Evolutionary conservation across 2,888 invertebrate species (phyloP), one percentile per base, ranked within the genome.

Genomic region (Minunthozetes semirufus): DNA sequence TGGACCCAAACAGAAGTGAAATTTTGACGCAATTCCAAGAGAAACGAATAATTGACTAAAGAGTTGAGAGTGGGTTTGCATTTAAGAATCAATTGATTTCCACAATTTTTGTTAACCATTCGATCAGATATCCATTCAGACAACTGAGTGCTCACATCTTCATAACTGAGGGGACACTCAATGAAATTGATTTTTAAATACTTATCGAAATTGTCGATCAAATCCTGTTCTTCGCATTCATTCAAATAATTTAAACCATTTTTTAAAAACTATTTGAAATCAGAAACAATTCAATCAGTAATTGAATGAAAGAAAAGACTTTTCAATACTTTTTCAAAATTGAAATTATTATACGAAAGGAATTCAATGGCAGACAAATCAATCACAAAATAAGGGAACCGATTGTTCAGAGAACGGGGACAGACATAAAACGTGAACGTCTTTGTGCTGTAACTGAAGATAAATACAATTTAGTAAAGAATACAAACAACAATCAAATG

Each of bases 301-400:
- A 33, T 1, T 33, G 8, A 17, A 8, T 59, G 11, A 17, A 33
- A 11, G 11, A 15, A 11, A 63, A 33, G 4, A 42, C 38, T 22
- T n/a, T 48, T 27, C 78, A 80, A 80, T 85, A 90, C 91, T 88
- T 90, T 89, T 82, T 91, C 90, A 81, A 90, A 91, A 83, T 91
- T 87, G 80, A 84, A 83, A n/a, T 81, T 79, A 78, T 82, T 80
- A 63, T 78, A 77, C 27, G 80, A 85, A 48, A 90, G 84, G 82
- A 90, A 91, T 76, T 87, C 86, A 17, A 89, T 80, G 4, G 88
- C 86, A 0, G 87, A 86, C 0, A 88, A 86, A 84, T 89, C 88
- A 80, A 88, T 88, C 61, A 85, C 83, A 80, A 89, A 87, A 38
- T 84, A 82, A 78, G 86, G 86, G 80, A 88, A 86, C n/a, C 88